Percentiles rank a stretch among this genome's conserved stretches.
These are phyloP conservation scores for Mugil cephalus DNA, from an alignment of 2,113 vertebrate genomes.

Conservation along the genomic window DNA sequence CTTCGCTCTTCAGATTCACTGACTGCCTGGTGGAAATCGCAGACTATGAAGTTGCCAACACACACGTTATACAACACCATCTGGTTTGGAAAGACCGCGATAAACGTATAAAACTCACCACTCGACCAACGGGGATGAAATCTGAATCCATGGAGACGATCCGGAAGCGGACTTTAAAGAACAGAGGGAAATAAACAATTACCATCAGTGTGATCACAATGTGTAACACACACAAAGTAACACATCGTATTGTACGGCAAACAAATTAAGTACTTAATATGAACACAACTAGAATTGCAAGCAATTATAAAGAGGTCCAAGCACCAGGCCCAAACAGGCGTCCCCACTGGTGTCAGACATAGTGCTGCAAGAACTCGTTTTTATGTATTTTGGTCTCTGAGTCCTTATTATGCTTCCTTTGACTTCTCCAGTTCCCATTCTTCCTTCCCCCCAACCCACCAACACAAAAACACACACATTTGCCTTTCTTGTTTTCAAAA, in stretches of 20 bases:
- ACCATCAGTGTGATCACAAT: not conserved
- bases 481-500: too few species aligned
- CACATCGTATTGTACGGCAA: too few species aligned
- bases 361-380: too few species aligned
- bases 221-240: not conserved
- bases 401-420: too few species aligned
- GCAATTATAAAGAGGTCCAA: too few species aligned
- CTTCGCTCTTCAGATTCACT: constrained; percentile 47
- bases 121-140: constrained; percentile 65
- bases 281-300: not conserved
- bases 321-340: too few species aligned
- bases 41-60: constrained; percentile 23
- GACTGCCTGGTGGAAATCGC: constrained; percentile 42
- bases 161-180: constrained; percentile 75
- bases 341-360: too few species aligned
- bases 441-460: too few species aligned
- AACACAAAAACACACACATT: too few species aligned
- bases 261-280: not conserved
- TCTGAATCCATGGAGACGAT: constrained; percentile 73
- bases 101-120: constrained; percentile 57
- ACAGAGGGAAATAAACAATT: not conserved
- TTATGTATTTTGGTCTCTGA: too few species aligned
- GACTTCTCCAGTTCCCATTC: too few species aligned
- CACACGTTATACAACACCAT: not conserved
- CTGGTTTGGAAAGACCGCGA: not conserved